A percentile compares a stretch with the other conserved stretches of the same genome.
Evolutionary conservation across 2,113 vertebrate genomes (phyloP).

Genomic region (Speoplatyrhinus poulsoni): DNA sequence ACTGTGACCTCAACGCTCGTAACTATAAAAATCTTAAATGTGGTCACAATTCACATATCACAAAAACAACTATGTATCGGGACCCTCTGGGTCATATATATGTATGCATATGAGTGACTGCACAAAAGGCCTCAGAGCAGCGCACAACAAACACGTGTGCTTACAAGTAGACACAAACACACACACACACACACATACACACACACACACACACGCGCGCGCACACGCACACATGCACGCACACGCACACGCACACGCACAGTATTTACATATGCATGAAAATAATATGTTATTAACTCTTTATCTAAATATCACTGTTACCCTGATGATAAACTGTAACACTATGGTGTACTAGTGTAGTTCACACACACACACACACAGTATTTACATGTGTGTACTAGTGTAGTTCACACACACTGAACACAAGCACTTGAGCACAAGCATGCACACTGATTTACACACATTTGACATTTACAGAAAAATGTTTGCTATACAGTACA

Average conservation of each 20-base stretch:
- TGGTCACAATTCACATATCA: background rate
- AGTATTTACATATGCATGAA: conserved; percentile 12
- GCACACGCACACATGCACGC: no score
- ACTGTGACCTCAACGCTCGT: background rate
- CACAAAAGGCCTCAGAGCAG: background rate
- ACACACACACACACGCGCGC: conserved; percentile 17
- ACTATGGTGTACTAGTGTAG: no score
- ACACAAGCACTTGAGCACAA: no score
- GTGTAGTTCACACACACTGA: no score
- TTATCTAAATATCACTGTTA: no score
- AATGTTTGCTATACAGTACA: background rate
- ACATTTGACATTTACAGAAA: background rate
- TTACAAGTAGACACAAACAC: background rate
- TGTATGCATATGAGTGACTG: background rate
- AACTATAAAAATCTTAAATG: background rate
- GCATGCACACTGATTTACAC: conserved; percentile 1
- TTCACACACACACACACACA: no score
- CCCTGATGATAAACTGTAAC: no score
- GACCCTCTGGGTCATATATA: conserved; percentile 3
- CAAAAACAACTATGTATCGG: background rate
- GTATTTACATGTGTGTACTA: no score
- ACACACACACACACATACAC: conserved; percentile 1
- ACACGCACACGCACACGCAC: conserved; percentile 3
- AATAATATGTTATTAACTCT: background rate
- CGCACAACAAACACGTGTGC: no score